Conservation (phyloP, 2,113 vertebrate species). For the Raja brachyura region DNA sequence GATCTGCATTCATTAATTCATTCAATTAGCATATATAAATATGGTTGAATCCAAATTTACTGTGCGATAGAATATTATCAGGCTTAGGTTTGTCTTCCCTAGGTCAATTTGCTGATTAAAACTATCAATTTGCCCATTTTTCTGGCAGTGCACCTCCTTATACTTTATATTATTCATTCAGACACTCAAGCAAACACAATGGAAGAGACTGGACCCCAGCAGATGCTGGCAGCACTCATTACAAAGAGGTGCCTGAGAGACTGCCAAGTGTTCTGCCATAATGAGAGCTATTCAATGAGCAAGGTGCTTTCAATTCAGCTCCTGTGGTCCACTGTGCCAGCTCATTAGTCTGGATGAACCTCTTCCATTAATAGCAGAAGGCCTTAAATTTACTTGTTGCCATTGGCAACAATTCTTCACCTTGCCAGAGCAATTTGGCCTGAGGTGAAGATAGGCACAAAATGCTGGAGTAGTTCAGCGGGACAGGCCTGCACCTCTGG, state of each 20-base stretch:
- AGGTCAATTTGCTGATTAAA: neutral
- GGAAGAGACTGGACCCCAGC: neutral
- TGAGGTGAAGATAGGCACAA: neutral
- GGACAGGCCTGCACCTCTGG: too few relatives aligned
- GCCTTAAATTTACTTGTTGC: neutral
- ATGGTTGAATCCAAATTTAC: neutral
- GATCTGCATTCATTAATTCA: constrained; percentile 13
- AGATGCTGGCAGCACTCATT: constrained; percentile 24
- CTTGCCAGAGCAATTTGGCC: neutral
- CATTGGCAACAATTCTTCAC: neutral
- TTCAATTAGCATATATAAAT: neutral
- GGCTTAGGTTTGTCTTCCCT: neutral
- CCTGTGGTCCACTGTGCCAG: neutral
- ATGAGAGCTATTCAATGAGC: constrained; percentile 13
- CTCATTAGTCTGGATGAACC: constrained; percentile 17
- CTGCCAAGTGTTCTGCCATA: neutral
- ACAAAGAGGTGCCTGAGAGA: constrained; percentile 17
- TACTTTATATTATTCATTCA: neutral
- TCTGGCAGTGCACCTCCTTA: neutral
- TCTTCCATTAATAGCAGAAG: neutral
- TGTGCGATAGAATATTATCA: neutral
- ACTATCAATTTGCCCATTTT: neutral
- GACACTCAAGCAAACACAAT: neutral
- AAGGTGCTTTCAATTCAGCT: constrained; percentile 10
- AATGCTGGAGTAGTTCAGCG: too few relatives aligned